Evolutionary conservation across 2,797 vertebrate genomes (phyloP).

Genomic region (Dermochelys coriacea): DNA sequence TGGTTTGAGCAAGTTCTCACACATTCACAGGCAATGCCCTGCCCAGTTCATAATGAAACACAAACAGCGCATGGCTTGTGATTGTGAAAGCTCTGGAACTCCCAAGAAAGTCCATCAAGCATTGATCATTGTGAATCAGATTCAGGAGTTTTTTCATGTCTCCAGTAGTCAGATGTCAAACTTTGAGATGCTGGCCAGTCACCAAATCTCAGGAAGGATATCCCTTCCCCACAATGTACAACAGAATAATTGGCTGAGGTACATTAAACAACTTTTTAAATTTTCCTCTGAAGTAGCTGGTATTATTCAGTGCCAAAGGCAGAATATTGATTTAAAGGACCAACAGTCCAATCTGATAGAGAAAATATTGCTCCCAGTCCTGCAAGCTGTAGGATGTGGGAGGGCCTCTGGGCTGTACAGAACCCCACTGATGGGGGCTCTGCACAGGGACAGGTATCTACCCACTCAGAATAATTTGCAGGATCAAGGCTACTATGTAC

Average conservation of each 20-base stretch:
- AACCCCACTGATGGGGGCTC: no score
- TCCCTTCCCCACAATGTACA: neutral
- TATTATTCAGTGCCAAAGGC: neutral
- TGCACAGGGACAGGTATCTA: no score
- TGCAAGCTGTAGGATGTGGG: no score
- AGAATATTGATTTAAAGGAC: neutral
- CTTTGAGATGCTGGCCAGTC: neutral
- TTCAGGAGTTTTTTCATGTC: neutral
- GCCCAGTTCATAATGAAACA: neutral
- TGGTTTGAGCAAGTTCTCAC: no score
- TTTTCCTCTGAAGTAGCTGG: neutral
- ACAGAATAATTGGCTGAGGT: neutral
- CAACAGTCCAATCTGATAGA: neutral
- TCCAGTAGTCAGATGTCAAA: neutral
- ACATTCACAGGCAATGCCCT: no score
- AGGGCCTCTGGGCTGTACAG: no score
- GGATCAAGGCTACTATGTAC: no score
- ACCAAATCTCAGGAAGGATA: neutral
- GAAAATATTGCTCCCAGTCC: neutral
- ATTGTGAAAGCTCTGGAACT: neutral
- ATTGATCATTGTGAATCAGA: neutral
- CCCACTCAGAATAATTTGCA: no score
- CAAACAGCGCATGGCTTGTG: neutral
- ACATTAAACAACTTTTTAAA: neutral
- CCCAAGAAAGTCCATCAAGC: neutral